Conservation (phyloP, 2,797 vertebrate genomes). For the Mormyrops attenuatus region DNA sequence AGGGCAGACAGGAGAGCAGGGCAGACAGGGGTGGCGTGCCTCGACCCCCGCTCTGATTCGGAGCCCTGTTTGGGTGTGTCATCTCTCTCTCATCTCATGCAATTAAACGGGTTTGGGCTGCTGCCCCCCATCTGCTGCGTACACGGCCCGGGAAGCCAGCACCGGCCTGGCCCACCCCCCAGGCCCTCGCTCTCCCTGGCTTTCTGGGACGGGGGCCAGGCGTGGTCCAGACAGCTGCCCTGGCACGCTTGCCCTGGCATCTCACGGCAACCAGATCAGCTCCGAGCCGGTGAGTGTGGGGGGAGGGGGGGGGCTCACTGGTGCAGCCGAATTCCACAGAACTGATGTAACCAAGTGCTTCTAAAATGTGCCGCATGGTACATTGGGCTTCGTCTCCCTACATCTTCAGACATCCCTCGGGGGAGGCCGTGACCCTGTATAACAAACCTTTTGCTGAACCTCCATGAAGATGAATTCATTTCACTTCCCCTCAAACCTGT, state of each 20-base stretch:
- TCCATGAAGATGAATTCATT: background rate
- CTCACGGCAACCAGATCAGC: conserved; percentile 30
- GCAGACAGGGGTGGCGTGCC: background rate
- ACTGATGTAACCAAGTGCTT: background rate
- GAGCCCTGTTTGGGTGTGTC: background rate
- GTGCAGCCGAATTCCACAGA: background rate
- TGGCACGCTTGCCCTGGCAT: conserved; percentile 32
- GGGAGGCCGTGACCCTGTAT: background rate
- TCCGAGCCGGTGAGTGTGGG: background rate
- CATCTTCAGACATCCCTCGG: background rate
- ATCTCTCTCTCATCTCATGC: conserved; percentile 28
- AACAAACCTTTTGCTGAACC: background rate
- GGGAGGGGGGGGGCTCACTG: background rate
- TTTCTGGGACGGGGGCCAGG: conserved; percentile 64
- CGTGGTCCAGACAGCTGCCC: conserved; percentile 59
- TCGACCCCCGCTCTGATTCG: background rate
- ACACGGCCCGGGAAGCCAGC: conserved; percentile 43
- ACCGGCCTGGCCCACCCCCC: background rate
- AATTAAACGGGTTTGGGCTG: conserved; percentile 47
- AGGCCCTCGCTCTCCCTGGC: conserved; percentile 46
- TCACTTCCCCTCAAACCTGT: background rate
- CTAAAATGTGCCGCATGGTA: no score
- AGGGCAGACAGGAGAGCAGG: background rate
- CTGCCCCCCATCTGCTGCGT: conserved; percentile 53
- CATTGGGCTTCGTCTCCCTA: background rate